Evolutionary conservation across 2,113 vertebrate species (phyloP).

Genomic region (Recurvirostra avosetta): DNA sequence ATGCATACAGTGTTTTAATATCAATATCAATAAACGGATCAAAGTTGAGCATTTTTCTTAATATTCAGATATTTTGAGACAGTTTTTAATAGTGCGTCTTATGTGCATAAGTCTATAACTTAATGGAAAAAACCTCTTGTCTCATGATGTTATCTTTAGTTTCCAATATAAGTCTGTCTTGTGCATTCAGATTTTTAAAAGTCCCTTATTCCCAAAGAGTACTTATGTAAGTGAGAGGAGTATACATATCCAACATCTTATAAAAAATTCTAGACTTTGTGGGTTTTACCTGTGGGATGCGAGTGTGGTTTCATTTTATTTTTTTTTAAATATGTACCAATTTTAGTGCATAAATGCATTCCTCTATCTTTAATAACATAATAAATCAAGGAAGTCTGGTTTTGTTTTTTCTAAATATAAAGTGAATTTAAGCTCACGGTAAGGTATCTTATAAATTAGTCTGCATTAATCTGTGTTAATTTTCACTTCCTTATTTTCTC

Average conservation of each 20-base stretch:
- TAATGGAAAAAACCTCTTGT: neutral
- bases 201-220: neutral
- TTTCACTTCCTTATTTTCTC: neutral
- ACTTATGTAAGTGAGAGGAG: neutral
- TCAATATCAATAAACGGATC: neutral
- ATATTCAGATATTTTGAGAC: neutral
- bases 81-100: accelerated
- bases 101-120: too few species aligned
- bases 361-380: neutral
- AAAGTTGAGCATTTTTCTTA: neutral
- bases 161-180: neutral
- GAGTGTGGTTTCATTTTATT: neutral
- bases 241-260: neutral
- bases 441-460: neutral
- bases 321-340: neutral
- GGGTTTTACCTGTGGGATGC: neutral
- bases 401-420: neutral
- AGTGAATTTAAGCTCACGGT: neutral
- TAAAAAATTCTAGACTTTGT: neutral
- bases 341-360: neutral
- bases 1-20: neutral
- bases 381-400: neutral
- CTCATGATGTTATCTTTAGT: neutral
- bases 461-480: neutral
- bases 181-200: neutral